phyloP scores from a whole-genome alignment of 1,140 invertebrate genomes.

The Trichomalopsis sarcophagae region DNA sequence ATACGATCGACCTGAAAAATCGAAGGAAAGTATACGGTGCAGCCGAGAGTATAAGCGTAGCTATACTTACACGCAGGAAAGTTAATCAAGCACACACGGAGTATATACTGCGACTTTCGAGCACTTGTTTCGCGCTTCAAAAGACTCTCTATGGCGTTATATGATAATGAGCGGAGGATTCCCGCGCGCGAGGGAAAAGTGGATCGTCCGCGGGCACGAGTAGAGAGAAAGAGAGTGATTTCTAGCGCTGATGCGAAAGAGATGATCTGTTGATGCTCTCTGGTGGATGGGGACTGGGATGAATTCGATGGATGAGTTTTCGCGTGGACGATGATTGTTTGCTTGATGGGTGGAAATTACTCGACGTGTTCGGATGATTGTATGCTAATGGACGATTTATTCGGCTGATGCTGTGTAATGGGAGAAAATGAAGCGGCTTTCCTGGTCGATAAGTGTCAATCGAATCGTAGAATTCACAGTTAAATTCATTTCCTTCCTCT shows the following conservation, averaged over 20 bases:
- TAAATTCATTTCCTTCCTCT: too few relatives aligned
- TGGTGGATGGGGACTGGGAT: neutral
- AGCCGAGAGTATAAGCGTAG: neutral
- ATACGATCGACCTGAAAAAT: conserved; percentile 28
- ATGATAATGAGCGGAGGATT: conserved; percentile 23
- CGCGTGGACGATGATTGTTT: too few relatives aligned
- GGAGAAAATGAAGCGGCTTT: too few relatives aligned
- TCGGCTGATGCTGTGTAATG: neutral
- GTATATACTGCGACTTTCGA: neutral
- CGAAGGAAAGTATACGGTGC: neutral
- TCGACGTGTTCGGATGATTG: too few relatives aligned
- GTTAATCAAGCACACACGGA: conserved; percentile 10
- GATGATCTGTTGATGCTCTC: too few relatives aligned
- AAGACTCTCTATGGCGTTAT: neutral
- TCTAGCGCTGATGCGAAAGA: neutral
- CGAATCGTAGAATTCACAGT: too few relatives aligned
- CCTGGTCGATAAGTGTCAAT: too few relatives aligned
- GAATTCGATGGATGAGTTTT: neutral
- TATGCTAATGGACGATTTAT: neutral
- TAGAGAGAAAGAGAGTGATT: neutral
- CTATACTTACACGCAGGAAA: neutral
- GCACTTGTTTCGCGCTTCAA: conserved; percentile 10
- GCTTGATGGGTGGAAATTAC: too few relatives aligned
- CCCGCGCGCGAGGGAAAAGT: neutral
- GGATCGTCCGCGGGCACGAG: neutral